Conservation (phyloP, 2,797 vertebrate genomes). For the Lophotriccus pileatus region DNA sequence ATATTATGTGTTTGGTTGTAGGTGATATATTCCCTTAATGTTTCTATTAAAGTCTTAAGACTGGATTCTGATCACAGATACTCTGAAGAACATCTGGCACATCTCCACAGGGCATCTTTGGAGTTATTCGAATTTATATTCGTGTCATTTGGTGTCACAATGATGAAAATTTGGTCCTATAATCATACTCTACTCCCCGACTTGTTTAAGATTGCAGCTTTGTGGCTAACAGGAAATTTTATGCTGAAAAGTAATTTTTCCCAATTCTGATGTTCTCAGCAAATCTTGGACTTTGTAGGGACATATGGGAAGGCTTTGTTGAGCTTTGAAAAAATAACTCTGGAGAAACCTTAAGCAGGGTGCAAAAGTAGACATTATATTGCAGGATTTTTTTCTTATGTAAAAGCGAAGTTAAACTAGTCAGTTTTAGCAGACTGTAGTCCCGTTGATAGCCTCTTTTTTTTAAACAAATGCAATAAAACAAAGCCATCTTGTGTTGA, state of each 20-base stretch:
- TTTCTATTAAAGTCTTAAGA: constrained; percentile 42
- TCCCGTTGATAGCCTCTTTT: not conserved
- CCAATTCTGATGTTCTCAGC: not conserved
- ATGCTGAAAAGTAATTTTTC: constrained; percentile 22
- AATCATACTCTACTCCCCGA: not conserved
- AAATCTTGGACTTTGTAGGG: constrained; percentile 2
- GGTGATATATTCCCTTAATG: constrained; percentile 23
- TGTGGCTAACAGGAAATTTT: constrained; percentile 21
- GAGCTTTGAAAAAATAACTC: not conserved
- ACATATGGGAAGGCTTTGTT: not conserved
- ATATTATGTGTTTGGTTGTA: not conserved
- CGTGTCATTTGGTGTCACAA: not conserved
- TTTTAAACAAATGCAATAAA: not conserved
- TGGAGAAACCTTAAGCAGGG: not conserved
- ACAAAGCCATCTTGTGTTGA: not conserved
- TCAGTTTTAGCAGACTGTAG: not conserved
- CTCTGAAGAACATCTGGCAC: not conserved
- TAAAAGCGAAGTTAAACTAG: not conserved
- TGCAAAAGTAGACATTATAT: not conserved
- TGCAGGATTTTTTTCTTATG: not conserved
- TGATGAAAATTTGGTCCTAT: not conserved
- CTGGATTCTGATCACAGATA: not conserved
- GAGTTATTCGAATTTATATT: not conserved
- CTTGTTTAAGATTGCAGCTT: constrained; percentile 42
- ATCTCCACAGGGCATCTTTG: not conserved